Evolutionary conservation across 2,888 invertebrate species (phyloP).

Genomic region (Beris chalybata): DNA sequence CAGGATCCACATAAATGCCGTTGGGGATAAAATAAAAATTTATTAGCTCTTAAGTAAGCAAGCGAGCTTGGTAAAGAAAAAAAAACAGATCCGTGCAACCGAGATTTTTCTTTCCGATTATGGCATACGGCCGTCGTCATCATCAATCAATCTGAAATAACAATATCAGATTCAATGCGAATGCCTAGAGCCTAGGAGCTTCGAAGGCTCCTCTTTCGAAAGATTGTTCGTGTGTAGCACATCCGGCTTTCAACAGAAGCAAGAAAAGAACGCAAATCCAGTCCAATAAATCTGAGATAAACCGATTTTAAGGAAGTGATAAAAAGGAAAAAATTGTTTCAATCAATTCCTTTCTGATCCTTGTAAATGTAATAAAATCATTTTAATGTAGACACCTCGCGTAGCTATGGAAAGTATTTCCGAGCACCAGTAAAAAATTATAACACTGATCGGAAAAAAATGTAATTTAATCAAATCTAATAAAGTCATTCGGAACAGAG

Average conservation of each 20-base stretch:
- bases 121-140: conserved; percentile 26
- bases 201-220: background rate
- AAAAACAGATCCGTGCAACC: conserved; percentile 1
- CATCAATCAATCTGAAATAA: conserved; percentile 28
- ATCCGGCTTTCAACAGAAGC: no score
- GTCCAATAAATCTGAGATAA: conserved; percentile 18
- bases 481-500: no score
- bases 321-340: conserved; percentile 5
- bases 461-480: no score
- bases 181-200: conserved; percentile 13
- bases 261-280: no score
- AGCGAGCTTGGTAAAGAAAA: background rate
- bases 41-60: conserved; percentile 27
- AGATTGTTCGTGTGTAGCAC: no score
- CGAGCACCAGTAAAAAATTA: no score
- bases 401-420: no score
- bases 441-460: no score
- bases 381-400: no score
- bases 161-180: conserved; percentile 19
- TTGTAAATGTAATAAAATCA: no score
- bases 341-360: conserved; percentile 3
- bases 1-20: conserved; percentile 17
- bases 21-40: conserved; percentile 29
- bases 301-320: conserved; percentile 12
- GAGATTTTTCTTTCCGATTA: conserved; percentile 11